phyloP scores from a whole-genome alignment of 1,140 invertebrate genomes.

The Sycophila sp. region DNA sequence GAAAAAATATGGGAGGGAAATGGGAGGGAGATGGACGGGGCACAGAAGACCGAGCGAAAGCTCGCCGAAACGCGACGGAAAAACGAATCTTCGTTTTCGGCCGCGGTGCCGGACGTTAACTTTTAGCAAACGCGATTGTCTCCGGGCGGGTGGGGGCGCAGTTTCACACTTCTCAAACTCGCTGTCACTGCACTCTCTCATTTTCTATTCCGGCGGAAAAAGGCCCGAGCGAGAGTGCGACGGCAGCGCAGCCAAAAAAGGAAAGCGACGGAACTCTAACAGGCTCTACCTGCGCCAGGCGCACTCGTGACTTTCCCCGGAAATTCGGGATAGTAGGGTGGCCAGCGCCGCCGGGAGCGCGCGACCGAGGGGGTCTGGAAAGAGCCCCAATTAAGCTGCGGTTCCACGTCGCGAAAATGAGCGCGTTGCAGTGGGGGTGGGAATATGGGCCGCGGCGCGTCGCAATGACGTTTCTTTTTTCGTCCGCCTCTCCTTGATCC shows the following conservation, averaged over 20 bases:
- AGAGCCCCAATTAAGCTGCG: slow-evolving; percentile 49
- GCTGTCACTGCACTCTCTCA: background rate
- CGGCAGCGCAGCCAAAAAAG: background rate
- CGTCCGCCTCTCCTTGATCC: background rate
- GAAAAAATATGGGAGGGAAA: no score
- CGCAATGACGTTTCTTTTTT: background rate
- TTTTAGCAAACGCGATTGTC: slow-evolving; percentile 29
- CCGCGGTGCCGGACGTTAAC: no score
- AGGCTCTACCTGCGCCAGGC: background rate
- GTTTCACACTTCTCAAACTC: background rate
- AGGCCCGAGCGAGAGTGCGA: background rate
- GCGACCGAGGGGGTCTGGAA: slow-evolving; percentile 11
- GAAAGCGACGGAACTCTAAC: background rate
- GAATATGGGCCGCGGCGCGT: no score
- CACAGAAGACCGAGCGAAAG: background rate
- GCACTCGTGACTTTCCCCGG: background rate
- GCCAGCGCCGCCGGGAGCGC: background rate
- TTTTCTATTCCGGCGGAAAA: slow-evolving; percentile 2
- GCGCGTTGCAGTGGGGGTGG: slow-evolving; percentile 14
- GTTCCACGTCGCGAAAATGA: slow-evolving; percentile 46
- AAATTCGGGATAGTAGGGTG: background rate
- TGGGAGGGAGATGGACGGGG: background rate
- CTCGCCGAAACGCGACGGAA: background rate
- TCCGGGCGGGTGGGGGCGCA: background rate
- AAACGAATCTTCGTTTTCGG: slow-evolving; percentile 13